Evolutionary conservation across 2,797 vertebrate species (phyloP).

Genomic region (Glyptemys insculpta): DNA sequence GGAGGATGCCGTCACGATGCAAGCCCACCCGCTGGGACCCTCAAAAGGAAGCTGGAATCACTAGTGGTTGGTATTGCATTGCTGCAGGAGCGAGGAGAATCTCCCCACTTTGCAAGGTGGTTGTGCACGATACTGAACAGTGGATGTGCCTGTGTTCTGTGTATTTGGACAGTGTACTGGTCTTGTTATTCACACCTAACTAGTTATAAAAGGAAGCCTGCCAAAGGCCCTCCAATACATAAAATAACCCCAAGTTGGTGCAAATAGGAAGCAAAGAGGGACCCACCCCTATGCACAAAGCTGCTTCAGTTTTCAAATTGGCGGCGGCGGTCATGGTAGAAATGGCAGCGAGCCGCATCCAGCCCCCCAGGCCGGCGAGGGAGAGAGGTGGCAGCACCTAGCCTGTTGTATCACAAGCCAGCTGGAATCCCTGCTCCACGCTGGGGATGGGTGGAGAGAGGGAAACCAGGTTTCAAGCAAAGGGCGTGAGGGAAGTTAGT

Average conservation of each 20-base stretch:
- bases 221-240: neutral
- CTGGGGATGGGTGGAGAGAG: neutral
- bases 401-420: neutral
- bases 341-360: neutral
- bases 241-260: neutral
- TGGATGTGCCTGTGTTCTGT: neutral
- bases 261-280: neutral
- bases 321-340: neutral
- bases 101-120: neutral
- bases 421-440: neutral
- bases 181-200: neutral
- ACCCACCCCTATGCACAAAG: neutral
- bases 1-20: neutral
- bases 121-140: neutral
- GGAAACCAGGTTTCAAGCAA: neutral
- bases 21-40: rapidly evolving
- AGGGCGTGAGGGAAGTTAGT: neutral
- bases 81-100: neutral
- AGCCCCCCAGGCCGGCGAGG: neutral
- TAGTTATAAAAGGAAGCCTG: neutral
- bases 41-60: slow-evolving; percentile 15
- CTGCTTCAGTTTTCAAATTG: neutral
- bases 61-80: slow-evolving; percentile 65
- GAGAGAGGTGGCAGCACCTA: neutral
- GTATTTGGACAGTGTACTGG: neutral